Percentiles rank a stretch among this genome's conserved stretches.
These are phyloP conservation scores for Falcaria lacertinaria DNA, from an alignment of 2,888 invertebrate species.

Conservation along the genomic window DNA sequence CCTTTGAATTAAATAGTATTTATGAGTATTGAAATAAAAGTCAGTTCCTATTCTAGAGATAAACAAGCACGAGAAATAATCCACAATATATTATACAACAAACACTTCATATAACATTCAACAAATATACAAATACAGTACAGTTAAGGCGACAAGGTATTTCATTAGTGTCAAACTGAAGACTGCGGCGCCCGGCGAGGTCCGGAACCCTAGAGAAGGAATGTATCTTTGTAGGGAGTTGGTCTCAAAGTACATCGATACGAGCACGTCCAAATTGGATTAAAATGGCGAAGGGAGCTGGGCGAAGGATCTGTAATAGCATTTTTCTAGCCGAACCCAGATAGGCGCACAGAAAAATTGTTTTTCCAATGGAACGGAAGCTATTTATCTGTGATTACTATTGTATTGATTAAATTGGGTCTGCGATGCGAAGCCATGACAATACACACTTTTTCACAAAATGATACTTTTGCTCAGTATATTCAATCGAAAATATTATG, in stretches of 20 bases:
- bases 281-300: constrained; percentile 51
- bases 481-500: too few relatives aligned
- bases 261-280: constrained; percentile 63
- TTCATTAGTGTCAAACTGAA: neutral
- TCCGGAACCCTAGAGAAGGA: constrained; percentile 36
- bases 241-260: constrained; percentile 41
- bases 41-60: too few relatives aligned
- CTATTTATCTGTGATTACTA: constrained; percentile 60
- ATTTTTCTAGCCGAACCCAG: constrained; percentile 54
- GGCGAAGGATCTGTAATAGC: constrained; percentile 61
- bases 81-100: too few relatives aligned
- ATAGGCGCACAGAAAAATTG: constrained; percentile 57
- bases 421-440: neutral
- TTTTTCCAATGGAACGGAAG: constrained; percentile 50
- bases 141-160: neutral
- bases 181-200: neutral
- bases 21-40: too few relatives aligned
- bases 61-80: too few relatives aligned
- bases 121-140: neutral
- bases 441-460: neutral
- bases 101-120: too few relatives aligned
- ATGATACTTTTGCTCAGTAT: neutral
- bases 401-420: constrained; percentile 51
- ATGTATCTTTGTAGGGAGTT: constrained; percentile 44
- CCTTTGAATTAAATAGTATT: too few relatives aligned